phyloP scores from a whole-genome alignment of 2,797 vertebrate genomes.

The Poecile montanus region DNA sequence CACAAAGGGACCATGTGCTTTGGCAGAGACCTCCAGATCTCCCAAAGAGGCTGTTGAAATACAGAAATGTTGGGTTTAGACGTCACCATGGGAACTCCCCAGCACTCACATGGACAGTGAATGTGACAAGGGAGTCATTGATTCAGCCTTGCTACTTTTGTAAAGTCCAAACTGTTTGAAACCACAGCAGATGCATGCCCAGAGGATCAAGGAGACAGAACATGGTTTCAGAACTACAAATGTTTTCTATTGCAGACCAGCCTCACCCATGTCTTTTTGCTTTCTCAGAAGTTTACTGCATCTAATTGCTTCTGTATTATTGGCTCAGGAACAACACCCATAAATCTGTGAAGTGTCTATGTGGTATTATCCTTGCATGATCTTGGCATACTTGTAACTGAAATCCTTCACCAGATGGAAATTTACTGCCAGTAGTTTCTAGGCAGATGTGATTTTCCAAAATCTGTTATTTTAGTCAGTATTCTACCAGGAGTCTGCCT shows the following conservation, averaged over 20 bases:
- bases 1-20: neutral
- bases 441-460: neutral
- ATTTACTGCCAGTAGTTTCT: neutral
- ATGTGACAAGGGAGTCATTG: neutral
- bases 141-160: neutral
- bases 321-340: neutral
- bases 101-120: neutral
- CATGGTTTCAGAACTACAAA: accelerated
- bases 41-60: neutral
- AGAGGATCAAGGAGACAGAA: neutral
- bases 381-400: neutral
- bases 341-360: neutral
- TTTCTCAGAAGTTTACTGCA: neutral
- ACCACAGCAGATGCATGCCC: neutral
- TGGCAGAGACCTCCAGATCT: neutral
- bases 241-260: neutral
- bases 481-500: neutral
- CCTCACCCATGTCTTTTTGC: neutral
- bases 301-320: neutral
- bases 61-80: neutral
- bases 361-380: neutral
- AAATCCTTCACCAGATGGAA: neutral
- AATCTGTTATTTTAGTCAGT: neutral
- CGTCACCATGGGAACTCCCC: neutral
- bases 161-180: neutral